Evolutionary conservation across 2,113 vertebrate species (phyloP), one percentile per base, ranked within the genome.

Genomic region (Cyprinodon variegatus): DNA sequence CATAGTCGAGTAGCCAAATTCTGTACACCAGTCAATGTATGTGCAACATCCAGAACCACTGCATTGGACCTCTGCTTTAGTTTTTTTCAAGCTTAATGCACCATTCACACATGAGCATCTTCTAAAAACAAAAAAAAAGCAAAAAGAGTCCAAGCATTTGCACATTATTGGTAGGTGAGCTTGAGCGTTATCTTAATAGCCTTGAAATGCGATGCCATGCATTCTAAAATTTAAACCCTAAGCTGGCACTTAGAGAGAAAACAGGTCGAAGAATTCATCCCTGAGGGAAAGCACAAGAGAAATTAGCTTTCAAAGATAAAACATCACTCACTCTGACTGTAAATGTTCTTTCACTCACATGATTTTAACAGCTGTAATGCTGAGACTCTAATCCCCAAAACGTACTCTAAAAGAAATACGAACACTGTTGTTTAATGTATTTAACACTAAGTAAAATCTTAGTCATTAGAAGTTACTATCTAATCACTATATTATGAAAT

Each of bases 391-490:
- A 53, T 53, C 50, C 1, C 50, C 20, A 29, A 29, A 29, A 29
- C 29, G 29, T 29, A 41, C 41, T 9, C 41, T 41, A 41, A 41
- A 41, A 41, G 41, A 41, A 41, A 41, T 41, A 41, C 4, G 3
- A 41, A 41, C 9, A 41, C 4, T 41, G 36, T 67, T 68, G 67
- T 22, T 53, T 15, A 11, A 1, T 29, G 61, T 2, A 3, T 64
- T 64, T 40, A 41, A 41, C 14, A 9, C 17, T 40, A 39, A 14
- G 7, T 63, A 40, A 38, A 15, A 1, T 71, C 36, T 62, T 17
- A 29, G 82, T 43, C 63, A 77, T 65, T 50, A 80, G 76, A 39
- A 83, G 61, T 63, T 29, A 81, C 63, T 73, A 72, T 48, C 29
- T 40, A 69, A 39, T n/a, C 50, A 61, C 65, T 45, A 3, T 10